These are phyloP conservation scores for Sciurus vulgaris DNA, from an alignment of 2,797 vertebrate species.

Conservation along the genomic window DNA sequence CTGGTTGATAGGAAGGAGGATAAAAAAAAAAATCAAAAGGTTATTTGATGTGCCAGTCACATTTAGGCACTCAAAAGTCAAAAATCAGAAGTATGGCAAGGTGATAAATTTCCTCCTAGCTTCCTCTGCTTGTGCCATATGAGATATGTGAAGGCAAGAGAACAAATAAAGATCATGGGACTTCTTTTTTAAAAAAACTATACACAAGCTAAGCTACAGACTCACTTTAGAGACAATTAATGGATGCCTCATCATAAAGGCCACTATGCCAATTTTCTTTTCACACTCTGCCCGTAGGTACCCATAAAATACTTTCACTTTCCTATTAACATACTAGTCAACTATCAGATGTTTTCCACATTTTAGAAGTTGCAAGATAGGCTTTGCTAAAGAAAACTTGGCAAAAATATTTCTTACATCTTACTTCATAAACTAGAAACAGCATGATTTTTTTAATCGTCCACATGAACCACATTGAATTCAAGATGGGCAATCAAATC, in stretches of 20 bases:
- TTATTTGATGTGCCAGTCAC: constrained; percentile 71
- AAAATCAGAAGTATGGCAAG: constrained; percentile 63
- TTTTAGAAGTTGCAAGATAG: constrained; percentile 69
- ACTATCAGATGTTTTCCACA: constrained; percentile 73
- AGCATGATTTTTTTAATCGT: constrained; percentile 63
- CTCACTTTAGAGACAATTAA: constrained; percentile 66
- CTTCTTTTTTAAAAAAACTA: constrained; percentile 65
- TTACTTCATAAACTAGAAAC: constrained; percentile 71
- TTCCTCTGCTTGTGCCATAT: constrained; percentile 73
- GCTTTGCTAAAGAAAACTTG: constrained; percentile 69
- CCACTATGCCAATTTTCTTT: constrained; percentile 79
- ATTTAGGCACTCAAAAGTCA: constrained; percentile 71
- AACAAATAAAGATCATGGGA: constrained; percentile 55
- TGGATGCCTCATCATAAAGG: constrained; percentile 71
- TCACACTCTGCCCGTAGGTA: constrained; percentile 67
- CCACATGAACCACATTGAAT: constrained; percentile 62
- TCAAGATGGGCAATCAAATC: constrained; percentile 54
- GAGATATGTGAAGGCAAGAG: constrained; percentile 68
- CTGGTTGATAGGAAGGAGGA: constrained; percentile 69
- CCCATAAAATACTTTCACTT: constrained; percentile 69
- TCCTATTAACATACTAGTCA: constrained; percentile 59
- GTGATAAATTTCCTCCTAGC: constrained; percentile 59
- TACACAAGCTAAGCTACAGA: constrained; percentile 69
- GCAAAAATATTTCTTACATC: constrained; percentile 76
- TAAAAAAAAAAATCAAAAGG: constrained; percentile 61